Evolutionary conservation across 2,888 invertebrate genomes (phyloP), one percentile per base, ranked within the genome.

Genomic region (Drosophila hamatofila): DNA sequence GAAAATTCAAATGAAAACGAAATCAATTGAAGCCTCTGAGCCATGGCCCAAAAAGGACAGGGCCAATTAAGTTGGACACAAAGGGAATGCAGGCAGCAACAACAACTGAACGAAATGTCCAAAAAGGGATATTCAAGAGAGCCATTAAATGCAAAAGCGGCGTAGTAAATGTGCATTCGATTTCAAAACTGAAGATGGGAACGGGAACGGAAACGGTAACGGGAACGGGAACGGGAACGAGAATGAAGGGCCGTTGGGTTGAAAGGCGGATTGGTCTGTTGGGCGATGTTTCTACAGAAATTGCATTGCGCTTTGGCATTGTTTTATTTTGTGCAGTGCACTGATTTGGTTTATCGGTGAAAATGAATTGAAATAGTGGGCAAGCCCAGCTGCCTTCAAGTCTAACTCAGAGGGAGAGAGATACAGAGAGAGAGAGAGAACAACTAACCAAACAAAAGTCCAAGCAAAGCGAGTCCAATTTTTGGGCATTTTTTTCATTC

Each of bases 381-480:
- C 46, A 37, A 27, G 39, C 11, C 41, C 63, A 59, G 37, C 59
- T 56, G 42, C 37, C 16, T 48, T 25, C 37, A 51, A 39, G n/a
- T 33, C 48, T 6, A 27, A 23, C 56, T 48, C 37, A n/a, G 39
- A 18, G 39, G 1, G 39, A 7, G n/a, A 18, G 4, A 11, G 18
- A 18, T 2, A 41, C 2, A 39, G 42, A 23, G 23, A 7, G 14
- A 16, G 1, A 9, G n/a, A 9, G 2, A 41, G 12, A 39, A 37
- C 27, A 21, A 7, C 49, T 60, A 54, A 54, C 51, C 44, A 67
- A 72, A 66, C 65, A 70, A 63, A 63, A 62, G 61, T 55, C 64
- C 61, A 71, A 62, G 68, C 57, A 46, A 48, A 51, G 58, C 42
- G 33, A 48, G 49, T 72, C 37, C 57, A 44, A 52, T 55, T 58